Evolutionary conservation across 2,888 invertebrate genomes (phyloP), one percentile per base, ranked within the genome.

Genomic region (Siphlonurus alternatus): DNA sequence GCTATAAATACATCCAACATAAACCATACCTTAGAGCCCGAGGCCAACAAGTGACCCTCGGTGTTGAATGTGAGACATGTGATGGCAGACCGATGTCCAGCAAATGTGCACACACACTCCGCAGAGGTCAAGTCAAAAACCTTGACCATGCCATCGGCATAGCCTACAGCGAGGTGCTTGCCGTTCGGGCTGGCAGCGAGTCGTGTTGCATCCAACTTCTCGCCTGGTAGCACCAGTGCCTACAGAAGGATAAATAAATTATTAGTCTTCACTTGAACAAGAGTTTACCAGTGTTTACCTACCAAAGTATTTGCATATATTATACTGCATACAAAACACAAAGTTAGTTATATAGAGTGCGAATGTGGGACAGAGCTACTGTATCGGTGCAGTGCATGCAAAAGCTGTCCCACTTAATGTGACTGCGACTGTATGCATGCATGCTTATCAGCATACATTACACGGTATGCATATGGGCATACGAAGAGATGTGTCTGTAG

Each of bases 111-210:
- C 2, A 84, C 78, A 65, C 85, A 78, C 69, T 90, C 88, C 65
- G 84, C 83, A 62, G 85, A 83, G 61, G 80, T 80, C 24, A 96
- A 75, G 74, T 93, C 87, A 75, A 87, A 96, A 7, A 93, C 81
- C 74, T 88, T 87, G 0, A 97, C 82, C 56, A 84, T 84, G 1
- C 97, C 99, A 78, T 97, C 93, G 0, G 83, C 80, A 76, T 95
- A 97, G 1, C 98, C 98, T 22, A 90, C 91, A 18, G 97, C 95
- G 69, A 98, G 77, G 68, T 88, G 85, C 62, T 85, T 78, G 64
- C 86, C 86, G 73, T 86, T 86, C 0, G 90, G 88, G 68, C 88
- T 89, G 1, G 86, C 82, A 63, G 86, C 83, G 66, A 96, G 75
- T 63, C 81, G 81, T 0, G 91, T 89, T 0, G 91, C 94, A 64